Evolutionary conservation across 1,140 invertebrate genomes (phyloP).

Genomic region (Pentalonia nigronervosa): DNA sequence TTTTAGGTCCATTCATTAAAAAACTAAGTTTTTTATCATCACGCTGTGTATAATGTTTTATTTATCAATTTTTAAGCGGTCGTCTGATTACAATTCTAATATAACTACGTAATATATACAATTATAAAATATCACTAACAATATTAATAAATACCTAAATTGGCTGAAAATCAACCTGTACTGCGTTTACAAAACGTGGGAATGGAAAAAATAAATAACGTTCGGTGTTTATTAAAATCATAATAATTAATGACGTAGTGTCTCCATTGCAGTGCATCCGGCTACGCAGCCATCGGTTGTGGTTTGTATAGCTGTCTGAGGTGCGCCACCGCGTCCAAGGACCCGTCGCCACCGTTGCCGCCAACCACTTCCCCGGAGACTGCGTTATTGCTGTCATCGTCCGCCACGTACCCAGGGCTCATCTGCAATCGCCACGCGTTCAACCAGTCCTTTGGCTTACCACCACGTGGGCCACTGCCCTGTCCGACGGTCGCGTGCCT

Average conservation of each 20-base stretch:
- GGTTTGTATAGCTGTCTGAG: slow-evolving; percentile 24
- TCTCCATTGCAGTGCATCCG: no score
- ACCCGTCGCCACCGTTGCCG: neutral
- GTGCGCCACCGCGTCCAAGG: neutral
- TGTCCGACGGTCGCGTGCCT: neutral
- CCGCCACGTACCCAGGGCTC: slow-evolving; percentile 15
- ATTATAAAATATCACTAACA: neutral
- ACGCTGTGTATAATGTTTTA: neutral
- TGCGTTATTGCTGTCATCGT: neutral
- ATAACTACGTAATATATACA: neutral
- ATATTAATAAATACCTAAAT: slow-evolving; percentile 12
- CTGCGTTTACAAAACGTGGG: neutral
- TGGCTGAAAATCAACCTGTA: neutral
- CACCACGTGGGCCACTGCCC: neutral
- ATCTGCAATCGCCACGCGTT: slow-evolving; percentile 52
- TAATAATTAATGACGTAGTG: neutral
- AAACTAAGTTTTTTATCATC: neutral
- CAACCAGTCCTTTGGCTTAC: slow-evolving; percentile 42
- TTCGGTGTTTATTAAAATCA: neutral
- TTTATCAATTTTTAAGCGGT: neutral
- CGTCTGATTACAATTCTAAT: neutral
- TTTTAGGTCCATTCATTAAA: neutral
- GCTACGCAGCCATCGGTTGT: neutral
- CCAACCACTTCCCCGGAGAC: neutral
- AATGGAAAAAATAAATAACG: neutral